phyloP scores from a whole-genome alignment of 2,113 vertebrate species.

The Pholis gunnellus region DNA sequence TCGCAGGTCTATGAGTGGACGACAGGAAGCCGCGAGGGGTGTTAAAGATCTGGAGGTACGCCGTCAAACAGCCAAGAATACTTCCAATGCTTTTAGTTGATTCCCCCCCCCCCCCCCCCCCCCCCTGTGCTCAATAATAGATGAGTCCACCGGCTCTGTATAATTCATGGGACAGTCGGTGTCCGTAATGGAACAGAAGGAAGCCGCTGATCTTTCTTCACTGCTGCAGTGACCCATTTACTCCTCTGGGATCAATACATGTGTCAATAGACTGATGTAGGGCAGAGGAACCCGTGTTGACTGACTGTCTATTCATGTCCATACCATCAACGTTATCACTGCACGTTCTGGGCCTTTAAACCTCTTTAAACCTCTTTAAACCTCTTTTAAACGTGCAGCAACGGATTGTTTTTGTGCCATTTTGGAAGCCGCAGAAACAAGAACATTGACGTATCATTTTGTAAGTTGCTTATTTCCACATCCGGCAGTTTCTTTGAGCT shows the following conservation, averaged over 20 bases:
- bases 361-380: too few species aligned
- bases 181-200: constrained; percentile 64
- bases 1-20: neutral
- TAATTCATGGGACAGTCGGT: constrained; percentile 58
- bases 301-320: neutral
- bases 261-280: neutral
- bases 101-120: neutral
- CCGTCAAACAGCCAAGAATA: constrained; percentile 26
- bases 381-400: too few species aligned
- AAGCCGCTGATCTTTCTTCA: constrained; percentile 22
- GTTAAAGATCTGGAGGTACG: neutral
- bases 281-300: neutral
- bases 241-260: constrained; percentile 33
- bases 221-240: constrained; percentile 4
- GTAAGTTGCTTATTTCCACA: too few species aligned
- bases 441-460: too few species aligned
- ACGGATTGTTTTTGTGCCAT: too few species aligned
- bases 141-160: constrained; percentile 62
- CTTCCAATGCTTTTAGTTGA: constrained; percentile 37
- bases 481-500: too few species aligned
- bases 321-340: too few species aligned
- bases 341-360: too few species aligned
- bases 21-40: neutral
- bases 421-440: too few species aligned
- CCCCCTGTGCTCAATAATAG: constrained; percentile 56